phyloP scores from a whole-genome alignment of 2,797 vertebrate species.

The Thalassophryne amazonica region DNA sequence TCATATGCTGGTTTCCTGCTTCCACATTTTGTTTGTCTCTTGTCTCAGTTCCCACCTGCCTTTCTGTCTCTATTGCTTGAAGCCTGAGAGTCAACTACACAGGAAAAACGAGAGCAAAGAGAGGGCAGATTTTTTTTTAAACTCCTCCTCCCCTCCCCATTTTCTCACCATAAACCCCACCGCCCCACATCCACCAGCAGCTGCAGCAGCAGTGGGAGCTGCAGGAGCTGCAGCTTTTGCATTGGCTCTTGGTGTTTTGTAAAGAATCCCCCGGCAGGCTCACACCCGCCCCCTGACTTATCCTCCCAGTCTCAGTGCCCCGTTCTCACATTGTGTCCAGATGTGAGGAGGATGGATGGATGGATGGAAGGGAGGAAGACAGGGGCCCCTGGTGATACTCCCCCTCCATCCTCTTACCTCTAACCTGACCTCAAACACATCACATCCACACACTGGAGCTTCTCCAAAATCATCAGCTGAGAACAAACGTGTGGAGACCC shows the following conservation, averaged over 20 bases:
- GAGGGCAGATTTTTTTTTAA: constrained; percentile 51
- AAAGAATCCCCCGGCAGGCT: constrained; percentile 56
- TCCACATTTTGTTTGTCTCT: constrained; percentile 35
- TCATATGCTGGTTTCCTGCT: constrained; percentile 9
- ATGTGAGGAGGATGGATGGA: constrained; percentile 64
- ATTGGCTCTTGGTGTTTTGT: constrained; percentile 63
- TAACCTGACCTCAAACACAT: neutral
- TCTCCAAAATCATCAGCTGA: constrained; percentile 3
- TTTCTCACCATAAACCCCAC: constrained; percentile 7
- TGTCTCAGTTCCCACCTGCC: constrained; percentile 55
- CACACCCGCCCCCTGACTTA: constrained; percentile 49
- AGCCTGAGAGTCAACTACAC: constrained; percentile 62
- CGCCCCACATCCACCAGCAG: constrained; percentile 29
- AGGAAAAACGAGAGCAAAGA: constrained; percentile 68
- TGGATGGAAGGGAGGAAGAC: constrained; percentile 39
- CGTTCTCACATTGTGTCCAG: constrained; percentile 73
- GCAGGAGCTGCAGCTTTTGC: constrained; percentile 31
- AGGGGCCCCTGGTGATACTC: constrained; percentile 30
- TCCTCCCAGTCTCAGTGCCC: constrained; percentile 48
- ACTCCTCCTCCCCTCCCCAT: constrained; percentile 1
- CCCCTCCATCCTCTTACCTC: neutral
- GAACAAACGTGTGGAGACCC: neutral
- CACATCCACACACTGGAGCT: constrained; percentile 2
- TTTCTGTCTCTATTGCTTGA: constrained; percentile 59
- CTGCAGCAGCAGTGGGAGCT: constrained; percentile 29